phyloP scores from a whole-genome alignment of 2,797 vertebrate species.

The Tapirus indicus region DNA sequence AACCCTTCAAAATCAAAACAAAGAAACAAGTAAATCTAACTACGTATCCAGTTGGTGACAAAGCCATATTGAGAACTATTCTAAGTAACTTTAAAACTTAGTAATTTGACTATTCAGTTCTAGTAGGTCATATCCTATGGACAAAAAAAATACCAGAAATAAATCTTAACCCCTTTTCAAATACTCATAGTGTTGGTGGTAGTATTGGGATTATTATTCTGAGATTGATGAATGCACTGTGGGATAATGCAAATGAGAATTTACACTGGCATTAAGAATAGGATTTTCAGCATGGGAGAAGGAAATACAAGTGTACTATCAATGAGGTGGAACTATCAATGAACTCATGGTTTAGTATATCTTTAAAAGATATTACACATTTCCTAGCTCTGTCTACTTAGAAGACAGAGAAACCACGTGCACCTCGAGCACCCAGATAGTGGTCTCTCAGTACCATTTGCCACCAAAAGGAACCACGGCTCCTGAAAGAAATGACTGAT shows the following conservation, averaged over 20 bases:
- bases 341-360: neutral
- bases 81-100: constrained; percentile 21
- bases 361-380: neutral
- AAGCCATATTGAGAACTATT: constrained; percentile 13
- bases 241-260: neutral
- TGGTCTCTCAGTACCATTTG: neutral
- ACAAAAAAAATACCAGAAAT: neutral
- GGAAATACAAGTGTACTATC: neutral
- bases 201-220: neutral
- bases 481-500: neutral
- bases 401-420: neutral
- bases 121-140: neutral
- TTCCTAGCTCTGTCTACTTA: neutral
- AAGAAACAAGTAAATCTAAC: constrained; percentile 47
- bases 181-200: neutral
- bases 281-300: constrained; percentile 2
- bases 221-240: neutral
- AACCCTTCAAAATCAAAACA: constrained; percentile 42
- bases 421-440: neutral
- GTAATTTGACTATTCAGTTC: neutral
- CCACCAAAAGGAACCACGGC: neutral
- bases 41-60: neutral
- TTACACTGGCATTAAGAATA: neutral
- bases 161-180: constrained; percentile 9
- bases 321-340: neutral